Conservation (phyloP, 1,140 invertebrate genomes). For the Drosophila biarmipes region DNA sequence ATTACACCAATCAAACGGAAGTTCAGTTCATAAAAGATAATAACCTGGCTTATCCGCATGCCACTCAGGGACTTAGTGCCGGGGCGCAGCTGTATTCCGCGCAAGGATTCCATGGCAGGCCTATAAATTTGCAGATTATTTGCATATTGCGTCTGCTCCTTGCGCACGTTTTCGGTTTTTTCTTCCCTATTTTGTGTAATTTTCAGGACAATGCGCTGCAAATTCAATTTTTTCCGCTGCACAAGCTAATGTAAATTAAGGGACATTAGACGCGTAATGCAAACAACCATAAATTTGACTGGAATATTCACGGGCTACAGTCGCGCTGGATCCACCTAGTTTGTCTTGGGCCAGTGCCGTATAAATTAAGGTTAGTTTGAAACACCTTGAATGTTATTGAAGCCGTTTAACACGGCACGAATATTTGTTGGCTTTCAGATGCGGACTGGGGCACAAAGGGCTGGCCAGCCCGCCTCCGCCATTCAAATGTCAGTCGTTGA, state of each 20-base stretch:
- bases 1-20: constrained; percentile 63
- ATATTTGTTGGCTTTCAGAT: constrained; percentile 58
- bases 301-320: background rate
- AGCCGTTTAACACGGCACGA: constrained; percentile 45
- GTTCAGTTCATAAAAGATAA: constrained; percentile 81
- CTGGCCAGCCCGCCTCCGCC: background rate
- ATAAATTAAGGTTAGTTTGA: constrained; percentile 9
- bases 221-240: constrained; percentile 46
- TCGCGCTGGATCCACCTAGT: background rate
- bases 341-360: background rate
- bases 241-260: constrained; percentile 76
- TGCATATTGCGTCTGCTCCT: constrained; percentile 65
- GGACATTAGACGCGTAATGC: constrained; percentile 71
- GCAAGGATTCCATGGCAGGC: constrained; percentile 52
- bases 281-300: constrained; percentile 66
- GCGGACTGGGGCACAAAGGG: background rate
- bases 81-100: constrained; percentile 27
- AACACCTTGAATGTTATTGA: constrained; percentile 12
- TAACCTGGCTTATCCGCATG: constrained; percentile 74
- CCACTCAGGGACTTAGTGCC: constrained; percentile 59
- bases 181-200: constrained; percentile 18
- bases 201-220: constrained; percentile 18
- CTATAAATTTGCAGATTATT: constrained; percentile 83
- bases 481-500: constrained; percentile 24
- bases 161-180: constrained; percentile 53